phyloP scores from a whole-genome alignment of 2,888 invertebrate species.

The Dione vanillae region DNA sequence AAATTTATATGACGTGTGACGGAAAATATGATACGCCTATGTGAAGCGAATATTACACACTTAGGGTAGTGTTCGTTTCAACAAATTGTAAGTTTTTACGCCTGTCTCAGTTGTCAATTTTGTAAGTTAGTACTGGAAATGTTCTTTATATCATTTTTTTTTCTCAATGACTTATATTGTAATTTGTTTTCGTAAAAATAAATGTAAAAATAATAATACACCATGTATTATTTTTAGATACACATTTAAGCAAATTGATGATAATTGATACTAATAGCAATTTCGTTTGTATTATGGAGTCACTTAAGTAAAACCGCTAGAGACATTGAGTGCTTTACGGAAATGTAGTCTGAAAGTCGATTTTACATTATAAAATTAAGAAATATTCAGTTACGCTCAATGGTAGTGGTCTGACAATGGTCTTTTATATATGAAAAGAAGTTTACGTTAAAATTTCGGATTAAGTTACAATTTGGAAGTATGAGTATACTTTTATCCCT shows the following conservation, averaged over 20 bases:
- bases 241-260: background rate
- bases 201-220: no score
- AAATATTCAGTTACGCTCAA: no score
- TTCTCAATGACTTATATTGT: background rate
- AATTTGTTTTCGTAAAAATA: background rate
- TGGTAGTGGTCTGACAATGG: no score
- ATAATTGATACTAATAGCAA: conserved; percentile 13
- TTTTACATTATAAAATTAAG: background rate
- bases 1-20: conserved; percentile 46
- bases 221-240: background rate
- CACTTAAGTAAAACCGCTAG: conserved; percentile 4
- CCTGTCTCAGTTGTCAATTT: conserved; percentile 21
- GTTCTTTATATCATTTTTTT: background rate
- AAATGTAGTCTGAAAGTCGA: background rate
- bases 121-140: background rate
- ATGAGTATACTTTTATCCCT: no score
- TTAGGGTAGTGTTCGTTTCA: conserved; percentile 25
- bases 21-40: conserved; percentile 41
- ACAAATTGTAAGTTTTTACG: conserved; percentile 24
- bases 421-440: no score
- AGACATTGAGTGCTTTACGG: background rate
- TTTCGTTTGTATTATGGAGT: background rate
- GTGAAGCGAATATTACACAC: conserved; percentile 28
- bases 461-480: no score
- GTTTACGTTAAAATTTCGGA: no score